Evolutionary conservation across 2,113 vertebrate genomes (phyloP).

Genomic region (Petaurus breviceps): DNA sequence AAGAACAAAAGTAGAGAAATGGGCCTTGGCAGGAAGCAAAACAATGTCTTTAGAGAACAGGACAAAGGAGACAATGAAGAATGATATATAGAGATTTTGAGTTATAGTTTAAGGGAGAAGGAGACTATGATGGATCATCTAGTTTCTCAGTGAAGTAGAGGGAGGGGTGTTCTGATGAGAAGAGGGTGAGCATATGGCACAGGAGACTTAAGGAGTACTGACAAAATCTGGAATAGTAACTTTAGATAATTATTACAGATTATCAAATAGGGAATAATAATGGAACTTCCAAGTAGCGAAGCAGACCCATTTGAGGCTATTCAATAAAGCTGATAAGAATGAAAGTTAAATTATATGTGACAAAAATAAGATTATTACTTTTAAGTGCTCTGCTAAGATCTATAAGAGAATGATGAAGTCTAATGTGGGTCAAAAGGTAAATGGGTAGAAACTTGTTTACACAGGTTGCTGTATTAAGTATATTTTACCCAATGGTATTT

Average conservation of each 20-base stretch:
- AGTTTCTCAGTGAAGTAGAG: background rate
- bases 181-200: background rate
- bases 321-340: background rate
- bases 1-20: background rate
- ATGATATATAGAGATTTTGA: background rate
- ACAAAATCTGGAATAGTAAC: background rate
- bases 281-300: background rate
- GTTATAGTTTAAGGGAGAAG: background rate
- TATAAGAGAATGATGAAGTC: background rate
- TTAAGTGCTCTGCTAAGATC: background rate
- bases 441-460: background rate
- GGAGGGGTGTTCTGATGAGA: background rate
- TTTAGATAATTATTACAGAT: background rate
- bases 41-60: background rate
- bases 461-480: background rate
- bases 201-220: background rate
- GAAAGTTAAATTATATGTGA: background rate
- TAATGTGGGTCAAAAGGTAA: background rate
- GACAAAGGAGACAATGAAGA: background rate
- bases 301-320: background rate
- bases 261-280: background rate
- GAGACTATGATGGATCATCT: background rate
- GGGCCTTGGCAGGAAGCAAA: background rate
- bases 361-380: background rate
- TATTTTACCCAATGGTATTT: no score